Evolutionary conservation across 2,888 invertebrate genomes (phyloP).

Genomic region (Hydropsyche betteni): DNA sequence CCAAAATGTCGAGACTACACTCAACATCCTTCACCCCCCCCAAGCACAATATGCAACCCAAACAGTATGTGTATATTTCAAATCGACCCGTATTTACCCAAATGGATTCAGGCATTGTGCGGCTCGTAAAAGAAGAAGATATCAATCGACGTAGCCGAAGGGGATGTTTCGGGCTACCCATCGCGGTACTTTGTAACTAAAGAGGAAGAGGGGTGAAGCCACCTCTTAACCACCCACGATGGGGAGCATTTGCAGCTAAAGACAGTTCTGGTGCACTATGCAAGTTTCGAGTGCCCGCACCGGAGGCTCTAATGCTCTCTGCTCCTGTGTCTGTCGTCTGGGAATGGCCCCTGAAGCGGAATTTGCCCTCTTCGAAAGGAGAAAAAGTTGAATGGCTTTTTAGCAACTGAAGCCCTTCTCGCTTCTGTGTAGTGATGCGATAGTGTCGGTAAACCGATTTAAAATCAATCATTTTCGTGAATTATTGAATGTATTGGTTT

Average conservation of each 20-base stretch:
- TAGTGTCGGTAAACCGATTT: too few relatives aligned
- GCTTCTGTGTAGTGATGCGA: too few relatives aligned
- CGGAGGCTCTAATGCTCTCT: constrained; percentile 37
- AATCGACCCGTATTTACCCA: constrained; percentile 27
- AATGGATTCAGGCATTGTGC: constrained; percentile 24
- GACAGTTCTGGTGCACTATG: constrained; percentile 23
- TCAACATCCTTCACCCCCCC: neutral
- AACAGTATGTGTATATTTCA: constrained; percentile 8
- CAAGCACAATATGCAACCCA: too few relatives aligned
- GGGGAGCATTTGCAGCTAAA: constrained; percentile 26
- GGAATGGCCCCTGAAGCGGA: constrained; percentile 13
- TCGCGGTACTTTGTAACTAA: neutral
- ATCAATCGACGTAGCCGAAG: constrained; percentile 7
- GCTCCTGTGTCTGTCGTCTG: constrained; percentile 16
- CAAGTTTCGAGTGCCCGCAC: constrained; percentile 30
- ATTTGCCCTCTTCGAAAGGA: constrained; percentile 19
- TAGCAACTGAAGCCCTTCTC: too few relatives aligned
- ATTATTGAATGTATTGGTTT: too few relatives aligned
- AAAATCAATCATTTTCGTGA: too few relatives aligned
- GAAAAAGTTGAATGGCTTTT: neutral
- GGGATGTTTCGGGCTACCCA: constrained; percentile 3
- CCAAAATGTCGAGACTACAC: neutral
- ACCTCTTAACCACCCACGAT: neutral
- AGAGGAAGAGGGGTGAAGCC: neutral
- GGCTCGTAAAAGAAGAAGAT: constrained; percentile 33